Conservation (phyloP, 2,888 invertebrate genomes). For the Eilema griseolum region DNA sequence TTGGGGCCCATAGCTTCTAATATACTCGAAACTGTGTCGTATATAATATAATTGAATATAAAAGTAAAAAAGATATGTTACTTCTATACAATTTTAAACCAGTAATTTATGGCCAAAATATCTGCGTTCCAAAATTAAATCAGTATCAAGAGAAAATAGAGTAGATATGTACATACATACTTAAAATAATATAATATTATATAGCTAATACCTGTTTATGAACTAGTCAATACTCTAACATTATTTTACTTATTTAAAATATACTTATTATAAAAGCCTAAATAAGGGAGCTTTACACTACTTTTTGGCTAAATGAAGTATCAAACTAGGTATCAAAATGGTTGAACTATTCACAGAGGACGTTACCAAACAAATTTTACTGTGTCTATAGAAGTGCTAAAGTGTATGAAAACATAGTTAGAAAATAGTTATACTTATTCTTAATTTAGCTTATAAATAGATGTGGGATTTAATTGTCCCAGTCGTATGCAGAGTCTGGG, state of each 20-base stretch:
- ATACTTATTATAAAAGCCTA: constrained; percentile 3
- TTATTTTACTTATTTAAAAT: neutral
- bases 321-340: neutral
- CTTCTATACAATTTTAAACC: neutral
- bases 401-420: neutral
- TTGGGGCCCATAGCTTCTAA: neutral
- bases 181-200: constrained; percentile 28
- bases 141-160: constrained; percentile 21
- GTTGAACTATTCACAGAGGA: constrained; percentile 5
- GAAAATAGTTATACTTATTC: neutral
- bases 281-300: neutral
- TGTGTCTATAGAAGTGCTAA: constrained; percentile 9
- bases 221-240: constrained; percentile 18
- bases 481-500: constrained; percentile 71
- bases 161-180: neutral
- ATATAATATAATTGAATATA: neutral
- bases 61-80: neutral
- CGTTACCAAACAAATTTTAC: neutral
- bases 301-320: neutral
- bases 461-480: constrained; percentile 69
- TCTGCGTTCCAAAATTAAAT: neutral
- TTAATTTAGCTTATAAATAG: neutral
- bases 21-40: neutral
- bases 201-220: constrained; percentile 35
- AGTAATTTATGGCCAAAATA: neutral